Evolutionary conservation across 2,113 vertebrate genomes (phyloP).

Genomic region (Gymnorhina tibicen): DNA sequence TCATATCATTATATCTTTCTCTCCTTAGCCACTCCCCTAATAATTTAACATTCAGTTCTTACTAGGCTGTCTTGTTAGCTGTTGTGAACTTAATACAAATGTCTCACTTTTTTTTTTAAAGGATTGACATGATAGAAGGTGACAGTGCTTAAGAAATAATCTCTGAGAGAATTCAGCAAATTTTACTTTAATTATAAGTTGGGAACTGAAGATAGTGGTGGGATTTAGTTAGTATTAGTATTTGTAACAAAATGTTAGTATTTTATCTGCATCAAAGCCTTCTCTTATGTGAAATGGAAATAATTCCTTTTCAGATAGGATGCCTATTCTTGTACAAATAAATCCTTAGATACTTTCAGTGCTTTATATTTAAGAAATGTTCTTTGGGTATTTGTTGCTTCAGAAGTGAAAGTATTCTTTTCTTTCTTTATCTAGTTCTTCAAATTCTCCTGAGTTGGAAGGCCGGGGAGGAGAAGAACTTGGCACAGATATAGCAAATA

Average conservation of each 20-base stretch:
- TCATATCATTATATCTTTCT: not conserved
- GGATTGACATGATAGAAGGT: not conserved
- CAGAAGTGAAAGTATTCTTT: not conserved
- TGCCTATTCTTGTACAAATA: not conserved
- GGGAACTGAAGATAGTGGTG: not conserved
- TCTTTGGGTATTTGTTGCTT: not conserved
- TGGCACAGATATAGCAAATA: conserved; percentile 88
- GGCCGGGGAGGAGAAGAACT: conserved; percentile 95
- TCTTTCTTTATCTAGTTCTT: conserved; percentile 78
- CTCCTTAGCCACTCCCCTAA: not conserved
- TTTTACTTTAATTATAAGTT: not conserved
- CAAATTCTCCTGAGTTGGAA: conserved; percentile 95
- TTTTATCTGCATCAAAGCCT: not conserved
- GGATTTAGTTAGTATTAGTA: not conserved
- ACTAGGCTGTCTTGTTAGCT: not conserved
- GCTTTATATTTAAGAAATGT: not conserved
- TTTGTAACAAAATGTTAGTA: not conserved
- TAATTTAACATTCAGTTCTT: not conserved
- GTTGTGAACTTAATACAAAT: not conserved
- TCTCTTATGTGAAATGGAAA: not conserved
- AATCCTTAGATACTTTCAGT: not conserved
- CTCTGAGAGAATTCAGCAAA: not conserved
- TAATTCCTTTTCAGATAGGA: not conserved
- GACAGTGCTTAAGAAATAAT: not conserved
- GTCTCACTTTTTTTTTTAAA: not conserved